These are phyloP conservation scores for Ianthella basta DNA, from an alignment of 37 sponge, comb jelly and placozoan species.

Conservation along the genomic window DNA sequence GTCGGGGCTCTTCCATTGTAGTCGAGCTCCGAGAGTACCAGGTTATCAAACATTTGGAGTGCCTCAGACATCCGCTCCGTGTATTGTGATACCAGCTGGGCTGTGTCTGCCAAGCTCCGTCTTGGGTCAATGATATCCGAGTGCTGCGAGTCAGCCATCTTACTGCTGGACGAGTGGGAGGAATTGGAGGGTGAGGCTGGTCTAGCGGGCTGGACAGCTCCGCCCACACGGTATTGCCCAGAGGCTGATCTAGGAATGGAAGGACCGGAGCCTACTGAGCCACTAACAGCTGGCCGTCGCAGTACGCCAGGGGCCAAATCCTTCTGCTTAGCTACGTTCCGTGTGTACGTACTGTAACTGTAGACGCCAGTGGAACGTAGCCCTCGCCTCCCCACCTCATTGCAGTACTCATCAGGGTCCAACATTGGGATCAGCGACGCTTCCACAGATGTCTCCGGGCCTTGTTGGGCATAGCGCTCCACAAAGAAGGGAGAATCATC, in stretches of 20 bases:
- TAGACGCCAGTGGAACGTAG: neutral
- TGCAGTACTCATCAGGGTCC: slow-evolving; percentile 32
- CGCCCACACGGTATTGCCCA: too few relatives aligned
- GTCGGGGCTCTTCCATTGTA: too few relatives aligned
- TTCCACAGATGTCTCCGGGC: slow-evolving; percentile 18
- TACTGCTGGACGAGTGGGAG: too few relatives aligned
- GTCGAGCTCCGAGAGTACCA: neutral
- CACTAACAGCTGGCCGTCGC: slow-evolving; percentile 7
- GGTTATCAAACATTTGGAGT: slow-evolving; percentile 10
- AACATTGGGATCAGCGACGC: neutral
- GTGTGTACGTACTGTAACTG: neutral
- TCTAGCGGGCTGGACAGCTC: too few relatives aligned
- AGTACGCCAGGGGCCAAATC: neutral
- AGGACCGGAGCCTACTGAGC: neutral
- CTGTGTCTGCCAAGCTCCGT: slow-evolving; percentile 1
- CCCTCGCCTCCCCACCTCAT: slow-evolving; percentile 12
- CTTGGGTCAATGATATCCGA: neutral
- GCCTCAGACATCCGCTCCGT: slow-evolving; percentile 26
- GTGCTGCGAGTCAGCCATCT: too few relatives aligned
- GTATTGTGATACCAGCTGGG: slow-evolving; percentile 7
- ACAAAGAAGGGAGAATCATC: slow-evolving; percentile 26
- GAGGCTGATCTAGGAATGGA: too few relatives aligned
- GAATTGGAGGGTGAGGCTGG: too few relatives aligned
- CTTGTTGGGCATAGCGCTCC: slow-evolving; percentile 26
- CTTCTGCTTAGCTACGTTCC: neutral